Percentiles rank a stretch among this genome's conserved stretches.
These are phyloP conservation scores for Ormyrus rosae DNA, from an alignment of 2,888 invertebrate species.

Conservation along the genomic window DNA sequence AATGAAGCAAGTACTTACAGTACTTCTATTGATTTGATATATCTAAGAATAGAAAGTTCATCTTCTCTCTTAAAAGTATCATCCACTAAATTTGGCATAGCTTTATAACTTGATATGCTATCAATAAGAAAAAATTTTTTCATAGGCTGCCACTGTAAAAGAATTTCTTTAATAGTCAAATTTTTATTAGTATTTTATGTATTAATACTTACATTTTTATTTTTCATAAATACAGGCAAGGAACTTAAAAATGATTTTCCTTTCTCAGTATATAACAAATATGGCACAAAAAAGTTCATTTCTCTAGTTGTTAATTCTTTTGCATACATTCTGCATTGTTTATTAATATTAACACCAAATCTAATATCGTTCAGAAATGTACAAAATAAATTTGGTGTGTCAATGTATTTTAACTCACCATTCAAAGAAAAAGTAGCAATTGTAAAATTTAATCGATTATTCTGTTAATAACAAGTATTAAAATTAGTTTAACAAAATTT, in stretches of 20 bases:
- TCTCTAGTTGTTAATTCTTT: slow-evolving; percentile 71
- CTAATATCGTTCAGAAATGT: slow-evolving; percentile 70
- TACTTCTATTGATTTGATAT: slow-evolving; percentile 72
- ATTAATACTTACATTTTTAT: slow-evolving; percentile 60
- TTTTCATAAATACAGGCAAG: slow-evolving; percentile 78
- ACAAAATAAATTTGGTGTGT: slow-evolving; percentile 68
- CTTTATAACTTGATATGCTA: slow-evolving; percentile 75
- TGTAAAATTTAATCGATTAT: slow-evolving; percentile 74
- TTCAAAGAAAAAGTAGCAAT: slow-evolving; percentile 73
- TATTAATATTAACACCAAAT: slow-evolving; percentile 74
- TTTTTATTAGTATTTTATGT: slow-evolving; percentile 19
- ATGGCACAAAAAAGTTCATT: slow-evolving; percentile 78
- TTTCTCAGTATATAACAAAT: slow-evolving; percentile 76
- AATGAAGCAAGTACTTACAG: slow-evolving; percentile 63
- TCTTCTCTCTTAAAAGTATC: slow-evolving; percentile 61
- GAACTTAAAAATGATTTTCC: slow-evolving; percentile 76
- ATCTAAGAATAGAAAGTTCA: slow-evolving; percentile 69
- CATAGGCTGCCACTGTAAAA: slow-evolving; percentile 81
- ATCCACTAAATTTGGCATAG: slow-evolving; percentile 61
- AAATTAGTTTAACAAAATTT: slow-evolving; percentile 1
- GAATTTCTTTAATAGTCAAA: slow-evolving; percentile 26
- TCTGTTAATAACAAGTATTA: slow-evolving; percentile 64
- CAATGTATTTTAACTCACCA: slow-evolving; percentile 74
- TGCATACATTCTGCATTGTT: slow-evolving; percentile 70
- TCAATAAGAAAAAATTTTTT: slow-evolving; percentile 84